These are phyloP conservation scores for Rotaria macrura DNA, from an alignment of 2,888 invertebrate genomes.

Conservation along the genomic window DNA sequence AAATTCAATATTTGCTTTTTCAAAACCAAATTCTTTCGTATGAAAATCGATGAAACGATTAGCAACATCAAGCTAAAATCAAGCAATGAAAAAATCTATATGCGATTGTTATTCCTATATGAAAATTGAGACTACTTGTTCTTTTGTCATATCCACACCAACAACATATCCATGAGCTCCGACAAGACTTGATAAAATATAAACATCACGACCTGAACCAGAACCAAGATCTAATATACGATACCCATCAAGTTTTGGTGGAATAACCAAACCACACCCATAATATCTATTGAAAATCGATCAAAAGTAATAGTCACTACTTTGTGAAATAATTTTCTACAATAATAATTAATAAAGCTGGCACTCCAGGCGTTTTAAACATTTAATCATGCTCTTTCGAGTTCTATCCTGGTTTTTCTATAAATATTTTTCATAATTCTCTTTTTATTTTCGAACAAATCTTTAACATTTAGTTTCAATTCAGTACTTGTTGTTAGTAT, in stretches of 20 bases:
- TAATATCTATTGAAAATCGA: conserved; percentile 40
- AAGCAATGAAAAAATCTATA: conserved; percentile 31
- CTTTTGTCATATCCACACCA: conserved; percentile 46
- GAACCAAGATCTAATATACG: conserved; percentile 42
- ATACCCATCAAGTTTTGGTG: conserved; percentile 39
- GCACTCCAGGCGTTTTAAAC: too few species aligned
- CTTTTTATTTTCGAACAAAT: too few species aligned
- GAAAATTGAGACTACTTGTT: too few species aligned
- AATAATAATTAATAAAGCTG: too few species aligned
- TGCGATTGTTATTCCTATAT: too few species aligned
- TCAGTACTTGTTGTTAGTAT: too few species aligned
- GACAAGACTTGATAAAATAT: conserved; percentile 42
- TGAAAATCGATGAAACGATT: conserved; percentile 42
- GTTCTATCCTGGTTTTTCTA: too few species aligned
- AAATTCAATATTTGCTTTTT: conserved; percentile 39
- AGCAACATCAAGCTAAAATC: conserved; percentile 36
- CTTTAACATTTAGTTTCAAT: too few species aligned
- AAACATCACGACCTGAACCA: conserved; percentile 44
- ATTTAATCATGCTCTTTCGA: too few species aligned
- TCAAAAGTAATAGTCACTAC: too few species aligned
- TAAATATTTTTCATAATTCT: neutral
- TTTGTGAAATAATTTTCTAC: too few species aligned
- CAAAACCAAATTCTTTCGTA: conserved; percentile 41
- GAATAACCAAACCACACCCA: conserved; percentile 44
- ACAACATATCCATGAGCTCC: conserved; percentile 41